Evolutionary conservation across 2,113 vertebrate genomes (phyloP).

Genomic region (Spea multiplicata): DNA sequence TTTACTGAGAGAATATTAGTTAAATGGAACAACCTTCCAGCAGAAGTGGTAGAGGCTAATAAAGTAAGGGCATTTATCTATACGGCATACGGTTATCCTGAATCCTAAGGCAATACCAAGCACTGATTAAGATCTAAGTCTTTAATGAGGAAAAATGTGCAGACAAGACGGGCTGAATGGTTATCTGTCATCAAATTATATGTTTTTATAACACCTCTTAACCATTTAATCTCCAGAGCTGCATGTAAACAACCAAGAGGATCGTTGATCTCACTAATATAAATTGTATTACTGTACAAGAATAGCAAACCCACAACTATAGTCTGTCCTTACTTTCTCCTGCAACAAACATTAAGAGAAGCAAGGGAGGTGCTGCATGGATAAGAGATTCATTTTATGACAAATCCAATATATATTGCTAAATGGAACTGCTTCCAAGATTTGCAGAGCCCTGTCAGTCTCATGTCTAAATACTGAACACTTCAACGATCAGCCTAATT

Average conservation of each 20-base stretch:
- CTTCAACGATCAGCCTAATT: constrained; percentile 40
- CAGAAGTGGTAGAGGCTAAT: no score
- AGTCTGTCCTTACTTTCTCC: constrained; percentile 1
- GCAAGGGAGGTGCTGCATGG: background rate
- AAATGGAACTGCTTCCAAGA: constrained; percentile 28
- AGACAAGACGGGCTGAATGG: no score
- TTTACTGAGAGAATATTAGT: no score
- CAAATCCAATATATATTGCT: constrained; percentile 36
- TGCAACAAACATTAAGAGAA: constrained; percentile 15
- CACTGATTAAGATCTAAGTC: no score
- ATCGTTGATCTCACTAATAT: background rate
- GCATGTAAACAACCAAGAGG: background rate
- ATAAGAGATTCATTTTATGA: constrained; percentile 21
- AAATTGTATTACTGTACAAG: background rate
- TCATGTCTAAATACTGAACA: constrained; percentile 41
- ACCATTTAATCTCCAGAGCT: no score
- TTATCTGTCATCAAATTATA: no score
- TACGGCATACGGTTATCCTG: no score
- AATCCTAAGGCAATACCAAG: no score
- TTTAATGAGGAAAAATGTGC: no score
- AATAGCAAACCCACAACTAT: background rate
- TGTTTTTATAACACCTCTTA: no score
- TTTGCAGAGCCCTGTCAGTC: constrained; percentile 37
- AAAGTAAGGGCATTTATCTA: no score
- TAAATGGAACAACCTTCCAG: no score